A percentile compares a stretch with the other conserved stretches of the same genome.
Evolutionary conservation across 2,113 vertebrate genomes (phyloP).

Genomic region (Orientallactaga bullata): DNA sequence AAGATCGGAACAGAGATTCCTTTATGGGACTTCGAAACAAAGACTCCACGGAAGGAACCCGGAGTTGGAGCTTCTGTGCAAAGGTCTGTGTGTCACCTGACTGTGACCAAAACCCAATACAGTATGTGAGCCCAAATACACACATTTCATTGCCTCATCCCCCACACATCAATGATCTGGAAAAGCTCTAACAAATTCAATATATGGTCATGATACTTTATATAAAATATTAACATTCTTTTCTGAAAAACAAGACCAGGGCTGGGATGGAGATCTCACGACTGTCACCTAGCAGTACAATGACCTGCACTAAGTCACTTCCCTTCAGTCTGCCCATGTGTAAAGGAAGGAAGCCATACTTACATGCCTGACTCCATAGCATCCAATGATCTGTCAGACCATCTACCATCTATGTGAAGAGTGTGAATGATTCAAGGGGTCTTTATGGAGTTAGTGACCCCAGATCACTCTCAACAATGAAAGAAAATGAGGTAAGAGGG

Average conservation of each 20-base stretch:
- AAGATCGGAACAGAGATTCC: conserved; percentile 91
- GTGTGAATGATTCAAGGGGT: not conserved
- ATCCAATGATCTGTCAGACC: not conserved
- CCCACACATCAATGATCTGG: not conserved
- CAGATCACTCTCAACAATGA: not conserved
- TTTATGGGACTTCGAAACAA: conserved; percentile 93
- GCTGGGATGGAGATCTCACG: not conserved
- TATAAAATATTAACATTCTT: not conserved
- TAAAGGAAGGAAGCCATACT: not conserved
- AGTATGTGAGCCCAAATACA: not conserved
- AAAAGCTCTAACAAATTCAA: conserved; percentile 33
- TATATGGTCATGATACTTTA: not conserved
- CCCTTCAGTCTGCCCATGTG: not conserved
- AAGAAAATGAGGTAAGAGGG: not conserved
- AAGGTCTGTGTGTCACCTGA: conserved; percentile 91
- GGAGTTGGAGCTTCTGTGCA: conserved; percentile 94
- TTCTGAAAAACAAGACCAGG: conserved; percentile 22
- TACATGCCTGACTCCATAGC: not conserved
- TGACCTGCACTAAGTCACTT: not conserved
- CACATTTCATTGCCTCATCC: not conserved
- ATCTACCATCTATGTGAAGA: not conserved
- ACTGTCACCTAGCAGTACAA: not conserved
- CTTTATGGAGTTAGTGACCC: not conserved
- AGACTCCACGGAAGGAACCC: conserved; percentile 95
- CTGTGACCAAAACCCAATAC: conserved; percentile 83